Percentiles rank a stretch among this genome's conserved stretches.
Conservation (phyloP, 2,113 vertebrate species). For the Oncorhynchus masou region DNA sequence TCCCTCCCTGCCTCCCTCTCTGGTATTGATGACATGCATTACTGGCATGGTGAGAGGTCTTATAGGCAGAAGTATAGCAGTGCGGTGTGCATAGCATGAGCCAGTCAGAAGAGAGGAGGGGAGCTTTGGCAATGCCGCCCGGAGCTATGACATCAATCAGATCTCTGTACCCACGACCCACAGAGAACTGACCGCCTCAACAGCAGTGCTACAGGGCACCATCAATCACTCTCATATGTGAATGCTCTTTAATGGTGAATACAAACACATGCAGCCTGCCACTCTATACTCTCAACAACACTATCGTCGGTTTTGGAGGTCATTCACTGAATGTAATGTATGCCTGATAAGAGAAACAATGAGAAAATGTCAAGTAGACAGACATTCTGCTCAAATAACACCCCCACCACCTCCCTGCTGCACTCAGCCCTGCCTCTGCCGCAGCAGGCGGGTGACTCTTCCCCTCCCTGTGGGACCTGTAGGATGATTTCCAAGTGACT, state of each 20-base stretch:
- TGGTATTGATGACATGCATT: neutral
- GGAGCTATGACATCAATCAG: neutral
- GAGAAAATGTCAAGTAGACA: constrained; percentile 9
- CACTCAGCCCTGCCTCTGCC: too few species aligned
- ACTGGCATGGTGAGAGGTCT: neutral
- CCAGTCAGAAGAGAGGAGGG: neutral
- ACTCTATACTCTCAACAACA: neutral
- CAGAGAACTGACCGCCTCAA: neutral
- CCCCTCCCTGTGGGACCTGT: neutral
- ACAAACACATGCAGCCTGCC: neutral
- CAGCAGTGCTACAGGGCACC: neutral
- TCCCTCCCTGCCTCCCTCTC: neutral
- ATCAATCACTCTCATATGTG: neutral
- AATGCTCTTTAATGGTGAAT: neutral
- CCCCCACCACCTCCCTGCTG: too few species aligned
- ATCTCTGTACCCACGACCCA: neutral
- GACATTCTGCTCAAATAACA: too few species aligned
- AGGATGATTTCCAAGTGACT: neutral
- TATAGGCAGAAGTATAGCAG: neutral
- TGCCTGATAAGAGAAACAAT: neutral
- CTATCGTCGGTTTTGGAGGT: neutral
- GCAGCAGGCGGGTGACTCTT: neutral
- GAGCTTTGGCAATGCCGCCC: neutral
- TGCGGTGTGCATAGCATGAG: neutral
- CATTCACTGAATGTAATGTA: neutral